Percentiles rank a stretch among this genome's conserved stretches.
These are phyloP conservation scores for Pyralis farinalis DNA, from an alignment of 2,888 invertebrate species.

Conservation along the genomic window DNA sequence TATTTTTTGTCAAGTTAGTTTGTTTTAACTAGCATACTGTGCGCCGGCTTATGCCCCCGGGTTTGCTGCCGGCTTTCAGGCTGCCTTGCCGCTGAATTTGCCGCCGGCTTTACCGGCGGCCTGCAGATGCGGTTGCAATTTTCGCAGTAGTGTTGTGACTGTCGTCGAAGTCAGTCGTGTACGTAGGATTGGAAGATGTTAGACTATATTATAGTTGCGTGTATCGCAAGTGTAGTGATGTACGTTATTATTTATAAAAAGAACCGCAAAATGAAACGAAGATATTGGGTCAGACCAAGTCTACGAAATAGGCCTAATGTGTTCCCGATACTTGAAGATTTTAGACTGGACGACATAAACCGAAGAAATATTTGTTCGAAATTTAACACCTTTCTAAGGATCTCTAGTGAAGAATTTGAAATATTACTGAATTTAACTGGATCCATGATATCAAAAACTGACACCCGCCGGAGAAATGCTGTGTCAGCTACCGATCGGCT, in stretches of 20 bases:
- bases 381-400: constrained; percentile 19
- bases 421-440: constrained; percentile 19
- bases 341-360: constrained; percentile 14
- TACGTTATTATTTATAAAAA: constrained; percentile 22
- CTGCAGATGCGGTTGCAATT: too few relatives aligned
- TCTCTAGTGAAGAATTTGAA: constrained; percentile 22
- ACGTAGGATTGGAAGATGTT: constrained; percentile 17
- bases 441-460: too few relatives aligned
- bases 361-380: constrained; percentile 20
- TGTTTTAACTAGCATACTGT: too few relatives aligned
- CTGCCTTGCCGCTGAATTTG: too few relatives aligned
- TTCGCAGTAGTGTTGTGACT: too few relatives aligned
- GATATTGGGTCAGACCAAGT: constrained; percentile 21
- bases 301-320: constrained; percentile 9
- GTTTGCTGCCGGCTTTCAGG: too few relatives aligned
- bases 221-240: constrained; percentile 20
- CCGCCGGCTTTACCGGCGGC: too few relatives aligned
- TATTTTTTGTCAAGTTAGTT: too few relatives aligned
- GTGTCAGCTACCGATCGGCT: too few relatives aligned
- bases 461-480: too few relatives aligned
- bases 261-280: constrained; percentile 21
- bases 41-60: too few relatives aligned
- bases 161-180: constrained; percentile 12
- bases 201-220: constrained; percentile 19
- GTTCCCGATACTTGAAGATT: constrained; percentile 15